Base-by-base conservation (phyloP, 2,888 invertebrate genomes). In the Apamea sordens region DNA sequence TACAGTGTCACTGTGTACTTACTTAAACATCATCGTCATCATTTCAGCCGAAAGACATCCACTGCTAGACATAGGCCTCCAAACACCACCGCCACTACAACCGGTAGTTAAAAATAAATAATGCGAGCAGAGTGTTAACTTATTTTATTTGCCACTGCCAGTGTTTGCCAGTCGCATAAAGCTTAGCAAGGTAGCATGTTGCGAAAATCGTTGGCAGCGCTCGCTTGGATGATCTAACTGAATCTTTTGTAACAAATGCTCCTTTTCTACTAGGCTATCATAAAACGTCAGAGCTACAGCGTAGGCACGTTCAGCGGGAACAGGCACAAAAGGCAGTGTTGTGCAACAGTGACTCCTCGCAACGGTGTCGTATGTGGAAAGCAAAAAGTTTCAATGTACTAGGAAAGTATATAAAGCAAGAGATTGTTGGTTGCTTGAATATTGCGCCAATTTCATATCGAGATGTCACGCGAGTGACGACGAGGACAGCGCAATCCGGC, bases 181-280 rank as follows among this genome's bases (percentile, higher is more conserved):
- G 64, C n/a, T 59, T 82, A 56, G 21, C 72, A 65, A 82, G 32
- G 63, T 65, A 63, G n/a, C 41, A 41, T 67, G 84, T 77, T 77
- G 86, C 77, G 50, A 74, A 85, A 75, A 83, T 81, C 47, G 75
- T 74, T 78, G 67, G 64, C 65, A 79, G 70, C 73, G 32, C 76
- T 83, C 64, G 41, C 65, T 69, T 41, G 74, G 59, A 53, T 61
- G 83, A 74, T 70, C 73, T 47, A 79, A 83, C 79, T 83, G 76
- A 80, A 87, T 88, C 74, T 88, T 87, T 83, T 86, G 89, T 84
- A 84, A 89, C 82, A 89, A 87, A 82, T 84, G 81, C 83, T 86
- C 83, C 84, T 84, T 84, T 82, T 82, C 36, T 87, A 90, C 86
- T 76, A 89, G 89, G 90, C 82, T 32, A 71, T 59, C 89, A 90